These are phyloP conservation scores for pig (Sus scrofa) DNA, from an alignment of 2,113 vertebrate species.

Conservation along the genomic window DNA sequence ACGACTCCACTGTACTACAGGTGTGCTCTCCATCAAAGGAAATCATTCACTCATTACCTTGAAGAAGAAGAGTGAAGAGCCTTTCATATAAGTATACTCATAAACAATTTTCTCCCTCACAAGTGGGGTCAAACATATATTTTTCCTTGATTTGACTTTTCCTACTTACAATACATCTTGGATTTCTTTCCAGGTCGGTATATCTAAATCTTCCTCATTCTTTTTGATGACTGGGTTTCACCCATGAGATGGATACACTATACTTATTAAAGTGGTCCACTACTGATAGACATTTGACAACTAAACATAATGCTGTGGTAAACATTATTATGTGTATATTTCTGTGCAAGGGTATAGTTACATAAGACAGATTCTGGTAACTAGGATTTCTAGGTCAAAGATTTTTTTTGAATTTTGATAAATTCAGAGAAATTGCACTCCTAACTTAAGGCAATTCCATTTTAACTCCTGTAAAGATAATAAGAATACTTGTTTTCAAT, in stretches of 20 bases:
- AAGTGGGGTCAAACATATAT: conserved; percentile 13
- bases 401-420: conserved; percentile 17
- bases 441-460: not conserved
- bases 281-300: not conserved
- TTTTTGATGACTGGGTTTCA: conserved; percentile 38
- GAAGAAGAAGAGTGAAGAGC: not conserved
- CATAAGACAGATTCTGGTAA: not conserved
- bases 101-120: not conserved
- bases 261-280: not conserved
- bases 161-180: not conserved
- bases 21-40: not conserved
- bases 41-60: not conserved
- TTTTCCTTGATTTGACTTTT: conserved; percentile 15
- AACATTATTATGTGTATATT: not conserved
- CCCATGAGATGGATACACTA: not conserved
- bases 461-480: not conserved
- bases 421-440: conserved; percentile 24
- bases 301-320: not conserved
- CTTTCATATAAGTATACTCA: not conserved
- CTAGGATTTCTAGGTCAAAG: conserved; percentile 25
- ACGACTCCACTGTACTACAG: not conserved
- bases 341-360: not conserved
- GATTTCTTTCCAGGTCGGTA: conserved; percentile 56
- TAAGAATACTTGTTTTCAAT: conserved; percentile 16
- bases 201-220: not conserved